phyloP scores from a whole-genome alignment of 2,888 invertebrate species.

The Trisateles emortualis region DNA sequence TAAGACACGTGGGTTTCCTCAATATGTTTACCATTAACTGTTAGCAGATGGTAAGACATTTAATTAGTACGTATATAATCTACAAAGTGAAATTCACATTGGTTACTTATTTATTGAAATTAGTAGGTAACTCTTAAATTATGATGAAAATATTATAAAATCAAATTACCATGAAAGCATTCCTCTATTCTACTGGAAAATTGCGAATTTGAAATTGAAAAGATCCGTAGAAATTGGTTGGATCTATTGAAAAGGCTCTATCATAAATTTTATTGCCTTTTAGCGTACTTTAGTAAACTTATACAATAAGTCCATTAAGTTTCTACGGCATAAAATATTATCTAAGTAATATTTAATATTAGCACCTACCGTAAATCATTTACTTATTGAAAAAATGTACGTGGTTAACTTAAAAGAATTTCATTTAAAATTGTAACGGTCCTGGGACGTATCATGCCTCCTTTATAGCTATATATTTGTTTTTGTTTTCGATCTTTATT shows the following conservation, averaged over 20 bases:
- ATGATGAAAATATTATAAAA: constrained; percentile 5
- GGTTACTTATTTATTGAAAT: too few species aligned
- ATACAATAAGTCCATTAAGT: constrained; percentile 35
- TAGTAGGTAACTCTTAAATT: neutral
- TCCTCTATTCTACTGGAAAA: constrained; percentile 18
- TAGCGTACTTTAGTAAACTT: constrained; percentile 21
- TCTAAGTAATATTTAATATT: constrained; percentile 29
- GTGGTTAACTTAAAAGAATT: too few species aligned
- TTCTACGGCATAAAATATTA: constrained; percentile 28
- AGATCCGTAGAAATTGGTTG: constrained; percentile 21
- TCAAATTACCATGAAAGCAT: constrained; percentile 1
- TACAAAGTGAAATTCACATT: too few species aligned
- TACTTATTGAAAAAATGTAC: constrained; percentile 15
- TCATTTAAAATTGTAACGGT: neutral
- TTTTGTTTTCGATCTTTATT: too few species aligned
- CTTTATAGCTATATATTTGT: too few species aligned
- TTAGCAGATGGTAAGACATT: too few species aligned
- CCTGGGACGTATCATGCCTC: too few species aligned
- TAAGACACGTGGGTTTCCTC: too few species aligned
- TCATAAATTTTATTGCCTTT: constrained; percentile 31
- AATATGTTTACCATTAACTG: too few species aligned
- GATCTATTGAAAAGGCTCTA: constrained; percentile 26
- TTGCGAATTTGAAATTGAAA: constrained; percentile 20
- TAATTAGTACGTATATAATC: too few species aligned
- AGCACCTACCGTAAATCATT: constrained; percentile 15